Base-by-base conservation (phyloP, 37 sponge, comb jelly and placozoan genomes). In the Bolinopsis microptera region DNA sequence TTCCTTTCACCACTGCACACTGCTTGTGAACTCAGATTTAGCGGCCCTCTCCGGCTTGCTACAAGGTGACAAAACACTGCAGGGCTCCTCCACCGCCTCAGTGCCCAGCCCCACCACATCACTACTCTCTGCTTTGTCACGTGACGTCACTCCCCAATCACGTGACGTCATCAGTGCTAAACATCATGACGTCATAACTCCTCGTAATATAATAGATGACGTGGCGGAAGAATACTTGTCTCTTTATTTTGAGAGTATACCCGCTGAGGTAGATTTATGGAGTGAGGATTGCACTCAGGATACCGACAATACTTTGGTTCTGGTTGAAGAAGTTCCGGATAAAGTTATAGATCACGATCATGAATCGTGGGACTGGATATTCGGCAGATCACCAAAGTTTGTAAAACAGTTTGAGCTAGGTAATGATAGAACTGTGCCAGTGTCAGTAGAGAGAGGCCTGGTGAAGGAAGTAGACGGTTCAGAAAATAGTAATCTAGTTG, bases 1-100 rank as follows among this genome's bases (percentile, higher is more conserved):
- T 40, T 38, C 90, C 25, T 86, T 86, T 39, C 90, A 86, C 61
- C 90, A 86, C 61, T 86, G 90, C 22, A 86, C 90, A 13, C 35
- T 86, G 27, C 90, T 86, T 1, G 90, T 86, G 1, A 86, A 39
- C 41, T 86, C 90, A 22, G 41, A 39, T 26, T 38, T 86, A 3
- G 16, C 61, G 22, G 26, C 40, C 0, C 90, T 86, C 61, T n/a
- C 36, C 21, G 27, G 30, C 9, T 28, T 86, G 8, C 90, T 86
- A 1, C 32, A 40, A 0, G 90, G 90, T 33, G 90, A 86, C 90
- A 18, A 35, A 30, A 2, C 25, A 24, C 34, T 86, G 8, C 28
- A 3, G 30, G 23, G 38, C 3, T 38, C 90, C 2, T 40, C 90
- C 25, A 86, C 90, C 40, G 26, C 90, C 31, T 86, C 90, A 25